Evolutionary conservation across 2,797 vertebrate species (phyloP), one percentile per base, ranked within the genome.

Genomic region (Scomberomorus guttatus): DNA sequence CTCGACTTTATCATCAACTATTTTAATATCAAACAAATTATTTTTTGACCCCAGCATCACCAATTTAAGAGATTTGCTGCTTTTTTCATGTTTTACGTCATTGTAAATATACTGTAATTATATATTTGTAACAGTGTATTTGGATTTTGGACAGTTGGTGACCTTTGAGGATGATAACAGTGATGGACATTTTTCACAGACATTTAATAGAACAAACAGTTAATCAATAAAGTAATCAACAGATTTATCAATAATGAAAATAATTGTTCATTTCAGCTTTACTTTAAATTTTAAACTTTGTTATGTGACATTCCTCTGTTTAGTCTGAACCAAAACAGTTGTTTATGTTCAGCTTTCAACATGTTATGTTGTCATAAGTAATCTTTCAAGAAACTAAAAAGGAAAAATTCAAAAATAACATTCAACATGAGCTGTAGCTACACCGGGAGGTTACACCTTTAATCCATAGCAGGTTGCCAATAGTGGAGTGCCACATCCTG

Each of bases 391-490:
- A 60, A 58, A 25, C 2, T n/a, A 25, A 37, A 11, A 69, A 22
- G 5, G 1, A 3, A 37, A 37, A 75, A 9, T 17, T 7, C 1
- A 39, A 37, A 68, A 71, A 37, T 13, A 74, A 55, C 29, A 48
- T 25, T 39, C 3, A 39, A 56, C 46, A 12, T 6, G n/a, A 65
- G 18, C 63, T 61, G 74, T 55, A 66, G 18, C 4, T 29, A 39
- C 4, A 67, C 4, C 6, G 57, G n/a, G 11, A 80, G n/a, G 57
- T 66, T 48, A 6, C 48, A 57, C 13, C 3, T 56, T 66, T 75
- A 67, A 77, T 48, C 32, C 25, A 12, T 3, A 37, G 18, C 12
- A 67, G 4, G 6, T 27, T 55, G 27, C n/a, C 25, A 66, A 69
- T 51, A 48, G 22, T 15, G 13, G 14, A 57, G 44, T 51, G 52